Evolutionary conservation across 2,888 invertebrate genomes (phyloP), one percentile per base, ranked within the genome.

Genomic region (Carabus problematicus): DNA sequence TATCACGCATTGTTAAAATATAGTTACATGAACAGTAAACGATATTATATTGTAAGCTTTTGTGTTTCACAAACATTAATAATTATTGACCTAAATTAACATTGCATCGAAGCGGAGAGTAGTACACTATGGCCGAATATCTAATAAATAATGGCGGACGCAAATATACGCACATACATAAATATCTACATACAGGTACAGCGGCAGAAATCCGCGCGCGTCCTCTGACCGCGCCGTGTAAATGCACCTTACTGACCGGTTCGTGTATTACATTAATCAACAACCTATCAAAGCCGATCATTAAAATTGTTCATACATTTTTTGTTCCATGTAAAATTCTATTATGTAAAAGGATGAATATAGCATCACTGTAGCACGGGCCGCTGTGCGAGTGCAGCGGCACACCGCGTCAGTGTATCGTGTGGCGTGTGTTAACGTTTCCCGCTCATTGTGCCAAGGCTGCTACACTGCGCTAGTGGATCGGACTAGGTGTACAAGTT

Each of bases 401-500:
- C 60, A 54, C 64, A 29, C 12, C 1, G 41, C n/a, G 49, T 39
- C 29, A 18, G 11, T 16, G 40, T 39, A 52, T 52, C 3, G 29
- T 3, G 7, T 16, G 8, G 18, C 16, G 8, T 52, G 18, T 19
- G 16, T 52, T 1, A 52, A 52, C 9, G 14, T 52, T 19, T 1
- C 2, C 52, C 14, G 11, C 16, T 3, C n/a, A 14, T 4, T 52
- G 11, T 9, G 29, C 2, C 18, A 70, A 55, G 40, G 18, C 18
- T 71, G 72, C 72, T 70, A 70, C 59, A 16, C 60, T 64, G 63
- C 40, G 64, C 72, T 71, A 40, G 63, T 58, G 72, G 14, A 62
- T 54, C 60, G 60, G 69, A 71, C 71, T 70, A 63, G 58, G 71
- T 74, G 55, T 74, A 76, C 75, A 75, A 75, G 70, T 73, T 75